A percentile compares a stretch with the other conserved stretches of the same genome.
phyloP scores from a whole-genome alignment of 1,140 invertebrate species.

The Aphaenogaster ashmeadi region DNA sequence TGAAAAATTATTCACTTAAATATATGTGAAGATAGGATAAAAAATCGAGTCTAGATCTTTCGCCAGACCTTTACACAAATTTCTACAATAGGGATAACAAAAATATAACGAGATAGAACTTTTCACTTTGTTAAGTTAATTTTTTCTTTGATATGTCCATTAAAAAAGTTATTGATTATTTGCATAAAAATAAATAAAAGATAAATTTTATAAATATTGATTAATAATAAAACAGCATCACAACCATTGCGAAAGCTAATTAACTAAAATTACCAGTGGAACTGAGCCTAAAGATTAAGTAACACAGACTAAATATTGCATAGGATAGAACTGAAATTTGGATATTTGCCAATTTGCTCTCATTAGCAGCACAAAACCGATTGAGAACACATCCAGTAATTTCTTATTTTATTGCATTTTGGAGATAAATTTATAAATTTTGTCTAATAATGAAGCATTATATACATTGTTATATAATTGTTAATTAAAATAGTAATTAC shows the following conservation, averaged over 20 bases:
- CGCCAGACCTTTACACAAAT: too few relatives aligned
- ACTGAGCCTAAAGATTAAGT: constrained; percentile 40
- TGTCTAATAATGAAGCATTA: background rate
- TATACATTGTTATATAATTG: background rate
- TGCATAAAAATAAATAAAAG: background rate
- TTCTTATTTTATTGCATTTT: constrained; percentile 5
- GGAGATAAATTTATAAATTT: constrained; percentile 8
- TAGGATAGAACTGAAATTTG: constrained; percentile 58
- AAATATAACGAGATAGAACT: constrained; percentile 33
- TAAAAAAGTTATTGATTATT: background rate
- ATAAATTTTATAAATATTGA: constrained; percentile 32
- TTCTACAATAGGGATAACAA: background rate
- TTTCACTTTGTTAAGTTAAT: background rate
- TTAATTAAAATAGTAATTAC: constrained; percentile 1
- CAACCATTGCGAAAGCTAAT: constrained; percentile 1
- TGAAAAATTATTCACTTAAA: background rate
- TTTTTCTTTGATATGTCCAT: constrained; percentile 27
- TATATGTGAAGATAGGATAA: too few relatives aligned
- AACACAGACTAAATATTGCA: constrained; percentile 54
- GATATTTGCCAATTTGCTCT: constrained; percentile 71
- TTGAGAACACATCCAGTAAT: background rate
- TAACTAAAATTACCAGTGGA: constrained; percentile 45
- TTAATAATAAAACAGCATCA: constrained; percentile 4
- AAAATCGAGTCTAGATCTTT: too few relatives aligned
- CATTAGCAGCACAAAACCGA: constrained; percentile 56